Base-by-base conservation (phyloP, 2,888 invertebrate genomes). In the Apodemia mormo region DNA sequence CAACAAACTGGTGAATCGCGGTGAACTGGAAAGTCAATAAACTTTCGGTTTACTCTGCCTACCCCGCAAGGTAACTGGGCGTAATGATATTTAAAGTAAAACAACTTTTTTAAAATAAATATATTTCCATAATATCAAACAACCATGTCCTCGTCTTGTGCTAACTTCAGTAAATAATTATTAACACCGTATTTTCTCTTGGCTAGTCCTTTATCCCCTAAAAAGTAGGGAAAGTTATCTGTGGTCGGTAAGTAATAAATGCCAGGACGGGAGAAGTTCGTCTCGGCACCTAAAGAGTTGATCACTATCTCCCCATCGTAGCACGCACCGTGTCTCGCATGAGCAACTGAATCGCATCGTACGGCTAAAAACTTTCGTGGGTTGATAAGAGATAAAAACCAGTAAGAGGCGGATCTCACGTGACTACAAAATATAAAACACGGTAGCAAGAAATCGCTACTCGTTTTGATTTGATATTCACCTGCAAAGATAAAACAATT, bases 401-500 rank as follows among this genome's bases (percentile, higher is more conserved):
- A 90, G 80, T 90, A 91, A 71, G 84, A 73, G 0, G 84, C 88
- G 0, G 92, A 77, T 2, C 89, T 83, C 1, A 89, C 77, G 75
- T 92, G 92, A 69, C 91, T 91, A 82, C 92, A 92, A 2, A 91
- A 74, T 66, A 83, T 80, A 72, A 92, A 85, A 75, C 92, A 92
- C 0, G 92, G 91, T 61, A 92, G 78, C 64, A 92, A 81, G 78
- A 91, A 88, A 70, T 81, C 78, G 2, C 82, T 80, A 4, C 75
- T 74, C 76, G 89, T 82, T 0, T 85, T 78, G 14, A 86, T 84
- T 75, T 92, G 92, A 76, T 79, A 90, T 81, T 92, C 92, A 70
- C 92, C 92, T 92, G 80, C 1, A 79, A 80, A 68, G 7, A 49
- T 49, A 14, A 49, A 49, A 49, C 6, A n/a, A 49, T 14, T 49